Conservation (phyloP, 2,113 vertebrate genomes). For the Tricholaema leucomelas region DNA sequence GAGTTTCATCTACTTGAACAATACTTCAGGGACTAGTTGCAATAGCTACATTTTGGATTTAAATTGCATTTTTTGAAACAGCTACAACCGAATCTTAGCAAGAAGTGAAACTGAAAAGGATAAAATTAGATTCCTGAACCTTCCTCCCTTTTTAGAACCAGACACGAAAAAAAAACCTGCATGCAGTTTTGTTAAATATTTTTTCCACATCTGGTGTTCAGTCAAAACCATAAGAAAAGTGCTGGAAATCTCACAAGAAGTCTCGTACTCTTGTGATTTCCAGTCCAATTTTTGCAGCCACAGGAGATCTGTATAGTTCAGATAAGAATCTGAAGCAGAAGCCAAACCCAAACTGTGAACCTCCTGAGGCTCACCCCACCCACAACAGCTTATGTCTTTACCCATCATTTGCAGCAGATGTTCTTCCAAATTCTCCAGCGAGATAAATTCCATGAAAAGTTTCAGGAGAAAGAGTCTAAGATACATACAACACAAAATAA, state of each 20-base stretch:
- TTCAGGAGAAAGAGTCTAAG: slow-evolving; percentile 49
- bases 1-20: slow-evolving; percentile 19
- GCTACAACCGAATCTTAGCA: slow-evolving; percentile 35
- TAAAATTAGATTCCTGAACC: slow-evolving; percentile 69
- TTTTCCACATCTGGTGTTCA: slow-evolving; percentile 70
- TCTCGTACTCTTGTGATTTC: slow-evolving; percentile 58
- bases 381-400: slow-evolving; percentile 71
- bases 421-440: slow-evolving; percentile 61
- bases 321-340: slow-evolving; percentile 70
- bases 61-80: neutral
- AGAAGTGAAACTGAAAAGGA: slow-evolving; percentile 52
- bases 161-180: slow-evolving; percentile 50
- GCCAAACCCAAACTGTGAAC: slow-evolving; percentile 71
- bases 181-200: slow-evolving; percentile 66
- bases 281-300: slow-evolving; percentile 70
- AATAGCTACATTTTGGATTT: slow-evolving; percentile 46
- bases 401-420: slow-evolving; percentile 72
- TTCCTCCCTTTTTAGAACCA: slow-evolving; percentile 60
- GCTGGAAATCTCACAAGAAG: slow-evolving; percentile 70
- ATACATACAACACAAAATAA: slow-evolving; percentile 25
- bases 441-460: slow-evolving; percentile 56
- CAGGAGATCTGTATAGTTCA: slow-evolving; percentile 65
- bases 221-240: slow-evolving; percentile 69
- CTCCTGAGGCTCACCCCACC: slow-evolving; percentile 70
- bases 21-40: slow-evolving; percentile 31